A percentile compares a stretch with the other conserved stretches of the same genome.
phyloP scores from a whole-genome alignment of 2,113 vertebrate genomes.

The Lipotes vexillifer region DNA sequence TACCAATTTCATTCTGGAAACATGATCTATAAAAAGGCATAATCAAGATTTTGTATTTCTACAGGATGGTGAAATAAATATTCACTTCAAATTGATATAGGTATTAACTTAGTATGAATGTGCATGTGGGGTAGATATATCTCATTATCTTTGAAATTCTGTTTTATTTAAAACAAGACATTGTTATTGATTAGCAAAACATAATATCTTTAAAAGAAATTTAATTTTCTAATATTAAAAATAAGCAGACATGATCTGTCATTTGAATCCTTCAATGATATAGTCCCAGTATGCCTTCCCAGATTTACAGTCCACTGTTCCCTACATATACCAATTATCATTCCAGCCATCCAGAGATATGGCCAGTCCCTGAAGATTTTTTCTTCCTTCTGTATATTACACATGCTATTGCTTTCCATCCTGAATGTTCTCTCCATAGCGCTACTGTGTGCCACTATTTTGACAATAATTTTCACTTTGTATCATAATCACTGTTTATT shows the following conservation, averaged over 20 bases:
- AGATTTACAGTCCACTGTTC: not conserved
- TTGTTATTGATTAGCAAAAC: not conserved
- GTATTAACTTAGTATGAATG: not conserved
- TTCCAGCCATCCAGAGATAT: not conserved
- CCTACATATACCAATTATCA: not conserved
- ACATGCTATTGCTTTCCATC: not conserved
- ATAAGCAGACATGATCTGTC: not conserved
- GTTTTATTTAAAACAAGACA: conserved; percentile 20
- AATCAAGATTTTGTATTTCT: not conserved
- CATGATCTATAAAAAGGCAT: not conserved
- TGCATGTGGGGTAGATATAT: not conserved
- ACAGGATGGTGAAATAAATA: conserved; percentile 4
- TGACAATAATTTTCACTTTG: not conserved
- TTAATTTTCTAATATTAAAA: conserved; percentile 28
- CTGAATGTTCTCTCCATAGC: not conserved
- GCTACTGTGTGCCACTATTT: not conserved
- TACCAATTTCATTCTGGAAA: not conserved
- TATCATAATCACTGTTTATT: not conserved
- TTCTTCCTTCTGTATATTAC: not conserved
- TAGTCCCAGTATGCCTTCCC: not conserved
- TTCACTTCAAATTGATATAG: not conserved
- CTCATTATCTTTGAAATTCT: not conserved
- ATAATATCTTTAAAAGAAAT: not conserved
- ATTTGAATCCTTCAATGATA: not conserved
- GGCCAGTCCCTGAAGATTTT: not conserved